Evolutionary conservation across 2,113 vertebrate species (phyloP).

Genomic region (Corydoras sp.): DNA sequence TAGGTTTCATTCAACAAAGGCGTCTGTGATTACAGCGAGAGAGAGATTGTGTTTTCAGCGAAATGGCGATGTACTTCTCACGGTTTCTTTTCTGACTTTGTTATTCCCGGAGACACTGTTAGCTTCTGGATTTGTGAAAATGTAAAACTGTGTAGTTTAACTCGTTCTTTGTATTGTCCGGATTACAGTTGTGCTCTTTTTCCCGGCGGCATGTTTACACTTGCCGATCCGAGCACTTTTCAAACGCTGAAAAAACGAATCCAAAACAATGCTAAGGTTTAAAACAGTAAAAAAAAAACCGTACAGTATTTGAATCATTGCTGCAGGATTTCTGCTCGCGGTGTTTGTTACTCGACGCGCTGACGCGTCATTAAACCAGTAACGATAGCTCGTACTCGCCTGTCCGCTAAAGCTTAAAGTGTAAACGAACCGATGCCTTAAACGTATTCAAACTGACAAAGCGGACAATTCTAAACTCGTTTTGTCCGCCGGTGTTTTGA

Average conservation of each 20-base stretch:
- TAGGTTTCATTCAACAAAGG: constrained; percentile 16
- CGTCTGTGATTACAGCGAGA: not conserved
- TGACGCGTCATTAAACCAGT: not conserved
- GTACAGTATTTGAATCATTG: not conserved
- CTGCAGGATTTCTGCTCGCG: not conserved
- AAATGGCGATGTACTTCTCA: constrained; percentile 15
- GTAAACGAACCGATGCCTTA: too few species aligned
- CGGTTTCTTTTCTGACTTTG: constrained; percentile 16
- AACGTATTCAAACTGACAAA: too few species aligned
- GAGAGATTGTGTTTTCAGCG: not conserved
- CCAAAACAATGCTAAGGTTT: not conserved
- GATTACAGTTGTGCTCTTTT: not conserved
- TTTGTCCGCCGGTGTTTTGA: not conserved
- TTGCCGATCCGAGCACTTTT: not conserved
- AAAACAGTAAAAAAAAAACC: not conserved
- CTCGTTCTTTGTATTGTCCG: not conserved
- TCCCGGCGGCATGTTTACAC: constrained; percentile 17
- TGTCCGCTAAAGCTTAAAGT: too few species aligned
- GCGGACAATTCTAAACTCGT: not conserved
- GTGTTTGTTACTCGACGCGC: not conserved
- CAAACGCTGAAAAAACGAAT: not conserved
- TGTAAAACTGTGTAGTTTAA: too few species aligned
- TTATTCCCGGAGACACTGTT: not conserved
- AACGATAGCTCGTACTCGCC: not conserved
- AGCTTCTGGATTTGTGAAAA: not conserved